These are phyloP conservation scores for Nudaria mundana DNA, from an alignment of 2,888 invertebrate genomes.

Conservation along the genomic window DNA sequence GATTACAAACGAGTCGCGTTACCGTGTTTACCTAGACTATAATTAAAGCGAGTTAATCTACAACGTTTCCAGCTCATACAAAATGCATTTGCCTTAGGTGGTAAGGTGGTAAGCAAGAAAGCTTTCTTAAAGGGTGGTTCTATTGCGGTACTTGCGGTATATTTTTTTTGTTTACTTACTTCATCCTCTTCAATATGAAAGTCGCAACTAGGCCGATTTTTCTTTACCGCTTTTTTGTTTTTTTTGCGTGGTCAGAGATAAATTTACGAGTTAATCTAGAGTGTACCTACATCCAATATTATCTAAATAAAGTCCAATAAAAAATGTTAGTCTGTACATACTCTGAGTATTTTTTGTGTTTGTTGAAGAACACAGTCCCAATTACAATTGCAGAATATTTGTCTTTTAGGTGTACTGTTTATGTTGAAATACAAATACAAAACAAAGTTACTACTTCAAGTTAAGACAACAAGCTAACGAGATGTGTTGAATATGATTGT, in stretches of 20 bases:
- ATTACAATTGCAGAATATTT: background rate
- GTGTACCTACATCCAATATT: too few species aligned
- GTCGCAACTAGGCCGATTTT: too few species aligned
- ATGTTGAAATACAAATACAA: too few species aligned
- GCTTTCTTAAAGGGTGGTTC: conserved; percentile 18
- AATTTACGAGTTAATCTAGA: too few species aligned
- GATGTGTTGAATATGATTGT: background rate
- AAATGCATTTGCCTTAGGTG: conserved; percentile 56
- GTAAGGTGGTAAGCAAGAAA: conserved; percentile 29
- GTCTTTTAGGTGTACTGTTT: background rate
- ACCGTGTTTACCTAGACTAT: conserved; percentile 66
- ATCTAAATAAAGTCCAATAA: too few species aligned
- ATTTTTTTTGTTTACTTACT: too few species aligned
- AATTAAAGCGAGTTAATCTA: conserved; percentile 76
- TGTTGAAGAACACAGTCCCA: background rate
- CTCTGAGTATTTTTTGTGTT: too few species aligned
- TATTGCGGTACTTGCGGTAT: background rate
- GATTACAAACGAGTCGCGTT: conserved; percentile 62
- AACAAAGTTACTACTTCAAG: background rate
- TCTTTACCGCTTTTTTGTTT: too few species aligned
- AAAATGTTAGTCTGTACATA: too few species aligned
- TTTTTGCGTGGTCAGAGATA: background rate
- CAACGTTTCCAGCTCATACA: conserved; percentile 68
- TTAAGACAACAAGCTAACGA: background rate
- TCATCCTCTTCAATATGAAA: too few species aligned